Evolutionary conservation across 2,888 invertebrate species (phyloP).

Genomic region (Temnothorax ravouxi): DNA sequence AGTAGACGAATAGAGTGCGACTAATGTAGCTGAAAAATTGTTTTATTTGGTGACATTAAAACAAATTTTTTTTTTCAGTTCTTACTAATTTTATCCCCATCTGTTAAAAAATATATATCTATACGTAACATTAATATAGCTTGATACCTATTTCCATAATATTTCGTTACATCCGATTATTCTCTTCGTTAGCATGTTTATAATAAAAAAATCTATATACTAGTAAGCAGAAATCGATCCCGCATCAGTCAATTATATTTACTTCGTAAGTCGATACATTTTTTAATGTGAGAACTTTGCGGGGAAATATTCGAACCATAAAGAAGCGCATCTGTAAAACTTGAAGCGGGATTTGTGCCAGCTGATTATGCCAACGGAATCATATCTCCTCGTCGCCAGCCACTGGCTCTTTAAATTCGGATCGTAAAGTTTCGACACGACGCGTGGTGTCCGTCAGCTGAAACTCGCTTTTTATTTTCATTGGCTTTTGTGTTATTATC

Average conservation of each 20-base stretch:
- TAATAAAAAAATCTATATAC: neutral
- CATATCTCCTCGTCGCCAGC: neutral
- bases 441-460: neutral
- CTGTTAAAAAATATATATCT: neutral
- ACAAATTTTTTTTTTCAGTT: neutral
- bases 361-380: constrained; percentile 26
- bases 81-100: neutral
- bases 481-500: neutral
- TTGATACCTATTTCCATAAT: neutral
- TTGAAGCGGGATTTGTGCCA: constrained; percentile 15
- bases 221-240: neutral
- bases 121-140: neutral
- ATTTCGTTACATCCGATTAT: neutral
- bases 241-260: neutral
- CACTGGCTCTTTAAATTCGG: constrained; percentile 19
- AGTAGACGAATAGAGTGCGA: neutral
- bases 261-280: neutral
- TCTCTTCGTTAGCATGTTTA: neutral
- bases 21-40: neutral
- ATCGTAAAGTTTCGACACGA: constrained; percentile 22
- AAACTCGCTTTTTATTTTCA: constrained; percentile 20
- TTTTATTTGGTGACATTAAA: neutral
- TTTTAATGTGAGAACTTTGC: neutral
- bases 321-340: constrained; percentile 1
- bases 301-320: neutral